phyloP scores from a whole-genome alignment of 1,140 invertebrate species.

The Halesus radiatus region DNA sequence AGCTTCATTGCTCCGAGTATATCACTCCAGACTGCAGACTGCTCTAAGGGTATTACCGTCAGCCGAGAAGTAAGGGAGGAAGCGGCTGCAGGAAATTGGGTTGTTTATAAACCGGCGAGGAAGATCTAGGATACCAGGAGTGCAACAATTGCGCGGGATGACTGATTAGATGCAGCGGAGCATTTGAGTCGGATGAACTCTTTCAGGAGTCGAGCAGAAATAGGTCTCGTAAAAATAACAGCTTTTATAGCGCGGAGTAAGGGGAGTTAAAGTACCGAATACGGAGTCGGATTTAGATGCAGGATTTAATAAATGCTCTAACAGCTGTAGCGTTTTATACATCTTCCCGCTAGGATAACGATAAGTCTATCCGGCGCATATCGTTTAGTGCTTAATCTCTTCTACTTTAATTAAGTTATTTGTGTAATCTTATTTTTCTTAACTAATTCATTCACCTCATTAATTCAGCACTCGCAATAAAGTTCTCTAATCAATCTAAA shows the following conservation, averaged over 20 bases:
- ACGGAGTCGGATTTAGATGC: not conserved
- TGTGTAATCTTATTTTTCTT: no score
- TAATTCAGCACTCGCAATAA: no score
- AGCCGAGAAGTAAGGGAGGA: not conserved
- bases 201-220: not conserved
- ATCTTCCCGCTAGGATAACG: not conserved
- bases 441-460: no score
- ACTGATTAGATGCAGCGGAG: conserved; percentile 17
- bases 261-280: not conserved
- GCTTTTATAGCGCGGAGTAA: not conserved
- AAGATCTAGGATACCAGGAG: not conserved
- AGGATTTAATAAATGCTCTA: conserved; percentile 6
- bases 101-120: conserved; percentile 21
- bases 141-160: conserved; percentile 31
- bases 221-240: conserved; percentile 3
- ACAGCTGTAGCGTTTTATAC: not conserved
- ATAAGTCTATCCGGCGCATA: no score
- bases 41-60: conserved; percentile 28
- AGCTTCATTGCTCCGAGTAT: conserved; percentile 22
- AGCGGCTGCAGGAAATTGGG: conserved; percentile 30
- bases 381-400: no score
- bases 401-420: no score
- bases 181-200: not conserved
- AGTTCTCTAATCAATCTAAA: no score
- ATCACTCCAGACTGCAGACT: conserved; percentile 27